Conservation (phyloP, 1,140 invertebrate genomes). For the Ostrea denselamellosa region DNA sequence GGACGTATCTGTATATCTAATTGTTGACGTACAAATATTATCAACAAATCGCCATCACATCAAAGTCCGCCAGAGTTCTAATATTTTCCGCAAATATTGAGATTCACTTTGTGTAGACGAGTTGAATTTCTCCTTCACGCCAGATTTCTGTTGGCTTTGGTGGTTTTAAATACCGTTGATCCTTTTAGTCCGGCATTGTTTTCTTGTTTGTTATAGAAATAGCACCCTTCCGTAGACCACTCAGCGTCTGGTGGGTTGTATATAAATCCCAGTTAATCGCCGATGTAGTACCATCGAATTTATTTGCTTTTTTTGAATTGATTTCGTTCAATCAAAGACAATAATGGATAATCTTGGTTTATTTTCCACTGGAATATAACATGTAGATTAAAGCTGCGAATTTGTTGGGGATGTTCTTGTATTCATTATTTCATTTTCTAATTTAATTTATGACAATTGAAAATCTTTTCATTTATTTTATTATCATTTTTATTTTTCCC, state of each 20-base stretch:
- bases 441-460: no score
- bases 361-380: no score
- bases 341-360: no score
- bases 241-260: neutral
- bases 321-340: neutral
- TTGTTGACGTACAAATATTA: slow-evolving; percentile 12
- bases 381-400: no score
- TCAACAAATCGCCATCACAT: slow-evolving; percentile 22
- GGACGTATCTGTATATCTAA: neutral
- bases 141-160: neutral
- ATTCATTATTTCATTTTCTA: no score
- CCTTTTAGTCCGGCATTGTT: neutral
- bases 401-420: no score
- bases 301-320: slow-evolving; percentile 11
- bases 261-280: slow-evolving; percentile 11
- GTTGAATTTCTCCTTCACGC: neutral
- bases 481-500: no score
- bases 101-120: neutral
- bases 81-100: slow-evolving; percentile 28
- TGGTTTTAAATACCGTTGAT: slow-evolving; percentile 17
- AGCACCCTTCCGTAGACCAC: neutral
- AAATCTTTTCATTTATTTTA: no score
- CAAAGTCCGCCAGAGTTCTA: slow-evolving; percentile 10
- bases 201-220: neutral
- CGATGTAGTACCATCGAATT: slow-evolving; percentile 8